Base-by-base conservation (phyloP, 2,113 vertebrate species). In the Rhabdornis inornatus region DNA sequence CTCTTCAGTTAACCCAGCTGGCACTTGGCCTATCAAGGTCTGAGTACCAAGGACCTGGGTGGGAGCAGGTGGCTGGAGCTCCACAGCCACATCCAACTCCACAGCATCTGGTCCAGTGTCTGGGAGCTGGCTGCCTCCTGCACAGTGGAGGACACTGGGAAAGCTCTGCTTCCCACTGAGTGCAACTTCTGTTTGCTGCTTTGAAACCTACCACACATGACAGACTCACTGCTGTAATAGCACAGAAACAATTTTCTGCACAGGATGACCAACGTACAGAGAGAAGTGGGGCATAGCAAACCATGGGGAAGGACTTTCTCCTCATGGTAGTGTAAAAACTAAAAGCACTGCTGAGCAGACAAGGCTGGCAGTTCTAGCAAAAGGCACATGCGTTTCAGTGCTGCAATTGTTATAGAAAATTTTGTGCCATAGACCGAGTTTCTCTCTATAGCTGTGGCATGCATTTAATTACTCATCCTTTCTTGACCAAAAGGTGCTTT, bases 61-160 rank as follows among this genome's bases (percentile, higher is more conserved):
- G 42, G 31, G 35, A 71, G 42, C 22, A n/a, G 59, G 22, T 9
- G 3, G 61, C 66, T 53, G 92, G 57, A 76, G 45, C n/a, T 28
- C 18, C 2, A 1, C 4, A 8, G 45, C 27, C 1, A 0, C 47
- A 31, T 70, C 65, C 76, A 70, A 3, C 33, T 33, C 68, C 1
- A 5, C 37, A 23, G 69, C 8, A 1, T 30, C 56, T 33, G 33
- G 1, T 33, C 27, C 11, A 2, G 13, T 2, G 9, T 9, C 28
- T 2, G 2, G 42, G n/a, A 63, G 22, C 21, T 61, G 13, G 10
- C 53, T 57, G 11, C 44, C 20, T 52, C 37, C 2, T 0, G 2
- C 71, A 37, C 21, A 39, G 27, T 4, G 0, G 9, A 71, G 47
- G 2, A 1, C 28, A 10, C 24, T 35, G 7, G 40, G 75, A 61